Base-by-base conservation (phyloP, 2,797 vertebrate species). In the Rhinella marina region DNA sequence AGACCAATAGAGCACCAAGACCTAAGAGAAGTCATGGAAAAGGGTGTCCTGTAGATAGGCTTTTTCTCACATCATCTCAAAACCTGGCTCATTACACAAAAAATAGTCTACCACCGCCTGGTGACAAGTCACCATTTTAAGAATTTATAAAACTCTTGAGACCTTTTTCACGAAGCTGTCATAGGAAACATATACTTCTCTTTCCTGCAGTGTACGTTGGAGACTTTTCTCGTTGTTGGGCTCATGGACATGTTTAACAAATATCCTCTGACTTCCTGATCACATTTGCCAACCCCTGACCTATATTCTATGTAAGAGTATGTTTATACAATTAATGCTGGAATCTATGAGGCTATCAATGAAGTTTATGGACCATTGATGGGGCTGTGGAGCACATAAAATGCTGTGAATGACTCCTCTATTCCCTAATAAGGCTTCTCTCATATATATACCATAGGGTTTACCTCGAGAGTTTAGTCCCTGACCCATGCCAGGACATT, bases 401-500 rank as follows among this genome's bases (percentile, higher is more conserved):
- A 78, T 11, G 19, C 56, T 66, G 29, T 86, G 72, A 86, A 86
- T 86, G 10, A 23, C 25, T 48, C 11, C 61, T 86, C 27, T 79
- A 68, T 86, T 52, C 61, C 48, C 79, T 50, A 48, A 16, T 77
- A 50, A 25, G 41, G 50, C 25, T 59, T 70, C 4, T 50, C n/a
- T 27, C 57, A 25, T 41, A 78, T 21, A 79, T 86, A 56, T 72
- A 59, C 81, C 50, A 41, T 54, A 9, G 50, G 75, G 50, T 80
- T 86, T 80, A 27, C 77, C 59, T 59, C 72, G 59, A 81, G 50
- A 78, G 75, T 59, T 79, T 64, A 78, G 75, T 68, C 84, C 64
- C n/a, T 56, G 62, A 79, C 76, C 17, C 41, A n/a, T 70, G 77
- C 85, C 85, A 81, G 64, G 77, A 50, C 80, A 77, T 86, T 78